Percentiles rank a stretch among this genome's conserved stretches.
Evolutionary conservation across 2,797 vertebrate species (phyloP).

Genomic region (Silurus lanzhouensis): DNA sequence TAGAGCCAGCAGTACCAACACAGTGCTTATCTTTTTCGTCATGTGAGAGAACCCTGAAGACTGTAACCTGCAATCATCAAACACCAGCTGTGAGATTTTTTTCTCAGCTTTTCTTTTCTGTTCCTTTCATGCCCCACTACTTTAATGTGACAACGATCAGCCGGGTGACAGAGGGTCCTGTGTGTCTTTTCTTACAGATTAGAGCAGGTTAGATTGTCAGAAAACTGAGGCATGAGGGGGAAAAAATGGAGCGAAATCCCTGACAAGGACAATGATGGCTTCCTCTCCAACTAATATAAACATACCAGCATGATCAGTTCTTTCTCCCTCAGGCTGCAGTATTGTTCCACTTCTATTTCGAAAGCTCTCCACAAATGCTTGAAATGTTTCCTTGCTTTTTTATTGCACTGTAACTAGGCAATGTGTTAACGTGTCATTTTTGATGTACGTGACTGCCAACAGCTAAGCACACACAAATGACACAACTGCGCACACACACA

Average conservation of each 20-base stretch:
- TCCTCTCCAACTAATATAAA: constrained; percentile 82
- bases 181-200: constrained; percentile 45
- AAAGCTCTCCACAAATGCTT: constrained; percentile 76
- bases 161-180: constrained; percentile 11
- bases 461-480: constrained; percentile 40
- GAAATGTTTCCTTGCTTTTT: constrained; percentile 76
- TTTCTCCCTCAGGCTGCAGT: constrained; percentile 69
- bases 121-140: neutral
- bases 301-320: constrained; percentile 81
- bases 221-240: constrained; percentile 35
- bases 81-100: constrained; percentile 10
- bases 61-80: constrained; percentile 38
- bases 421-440: constrained; percentile 75
- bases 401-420: constrained; percentile 75
- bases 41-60: constrained; percentile 24
- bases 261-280: constrained; percentile 79
- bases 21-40: constrained; percentile 41
- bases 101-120: neutral
- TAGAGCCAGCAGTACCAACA: constrained; percentile 66
- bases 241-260: constrained; percentile 61
- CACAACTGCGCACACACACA: constrained; percentile 16
- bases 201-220: constrained; percentile 46
- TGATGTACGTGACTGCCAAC: constrained; percentile 53
- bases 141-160: constrained; percentile 19
- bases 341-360: constrained; percentile 75